Percentiles rank a stretch among this genome's conserved stretches.
Conservation (phyloP, 2,797 vertebrate genomes). For the Borostomias antarcticus region DNA sequence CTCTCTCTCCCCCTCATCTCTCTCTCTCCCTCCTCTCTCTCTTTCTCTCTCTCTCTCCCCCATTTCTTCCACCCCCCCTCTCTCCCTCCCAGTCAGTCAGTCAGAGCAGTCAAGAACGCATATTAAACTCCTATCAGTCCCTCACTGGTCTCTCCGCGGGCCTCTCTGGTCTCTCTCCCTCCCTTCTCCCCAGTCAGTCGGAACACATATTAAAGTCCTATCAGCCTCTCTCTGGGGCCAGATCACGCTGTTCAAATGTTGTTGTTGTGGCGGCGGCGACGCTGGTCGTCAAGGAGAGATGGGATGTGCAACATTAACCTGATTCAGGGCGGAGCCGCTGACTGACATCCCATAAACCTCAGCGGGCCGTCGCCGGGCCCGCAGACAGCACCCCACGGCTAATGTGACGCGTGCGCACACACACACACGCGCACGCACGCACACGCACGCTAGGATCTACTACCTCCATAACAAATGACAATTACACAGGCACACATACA, state of each 20-base stretch:
- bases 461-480: no score
- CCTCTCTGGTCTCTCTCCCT: neutral
- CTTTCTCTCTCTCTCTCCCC: slow-evolving; percentile 24
- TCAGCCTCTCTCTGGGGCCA: slow-evolving; percentile 74
- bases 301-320: slow-evolving; percentile 81
- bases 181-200: slow-evolving; percentile 61
- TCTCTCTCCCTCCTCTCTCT: slow-evolving; percentile 17
- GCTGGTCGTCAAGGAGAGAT: no score
- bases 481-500: no score
- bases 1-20: slow-evolving; percentile 42
- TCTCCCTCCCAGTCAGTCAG: neutral
- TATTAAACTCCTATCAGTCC: no score
- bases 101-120: no score
- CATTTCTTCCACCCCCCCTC: neutral
- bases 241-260: slow-evolving; percentile 82
- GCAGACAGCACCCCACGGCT: slow-evolving; percentile 68
- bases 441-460: no score
- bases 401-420: slow-evolving; percentile 66
- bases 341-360: slow-evolving; percentile 81
- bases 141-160: no score
- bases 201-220: slow-evolving; percentile 81
- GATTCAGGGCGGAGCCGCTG: slow-evolving; percentile 74
- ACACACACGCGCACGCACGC: slow-evolving; percentile 21
- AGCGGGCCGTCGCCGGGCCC: slow-evolving; percentile 65
- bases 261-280: slow-evolving; percentile 53